Conservation (phyloP, 1,140 invertebrate genomes). For the Pseudomyrmex pallidus region DNA sequence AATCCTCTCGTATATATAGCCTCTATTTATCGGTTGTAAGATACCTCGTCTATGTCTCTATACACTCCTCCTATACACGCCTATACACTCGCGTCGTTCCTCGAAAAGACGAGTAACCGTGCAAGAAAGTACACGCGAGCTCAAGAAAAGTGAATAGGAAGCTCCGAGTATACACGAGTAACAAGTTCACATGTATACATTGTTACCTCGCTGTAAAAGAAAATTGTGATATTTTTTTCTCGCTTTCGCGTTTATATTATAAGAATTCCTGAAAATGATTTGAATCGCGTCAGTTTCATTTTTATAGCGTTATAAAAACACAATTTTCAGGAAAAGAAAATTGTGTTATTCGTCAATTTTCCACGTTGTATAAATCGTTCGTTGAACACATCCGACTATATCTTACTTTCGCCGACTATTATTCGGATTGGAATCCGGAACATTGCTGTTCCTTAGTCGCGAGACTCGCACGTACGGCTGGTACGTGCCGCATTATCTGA, state of each 20-base stretch:
- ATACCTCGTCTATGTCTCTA: slow-evolving; percentile 74
- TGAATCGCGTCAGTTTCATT: no score
- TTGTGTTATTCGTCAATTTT: not conserved
- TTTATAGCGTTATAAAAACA: no score
- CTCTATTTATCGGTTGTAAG: slow-evolving; percentile 77
- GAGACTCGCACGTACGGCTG: slow-evolving; percentile 34
- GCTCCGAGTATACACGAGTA: no score
- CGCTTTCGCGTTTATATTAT: no score
- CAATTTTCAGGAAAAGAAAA: not conserved
- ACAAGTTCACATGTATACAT: no score
- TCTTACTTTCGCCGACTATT: no score
- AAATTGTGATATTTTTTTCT: no score
- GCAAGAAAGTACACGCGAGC: not conserved
- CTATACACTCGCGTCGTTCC: slow-evolving; percentile 71
- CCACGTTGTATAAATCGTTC: not conserved
- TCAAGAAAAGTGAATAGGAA: slow-evolving; percentile 11
- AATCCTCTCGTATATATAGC: slow-evolving; percentile 10
- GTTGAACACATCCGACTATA: no score
- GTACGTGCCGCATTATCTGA: slow-evolving; percentile 21
- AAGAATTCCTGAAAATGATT: no score
- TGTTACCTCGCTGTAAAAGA: no score
- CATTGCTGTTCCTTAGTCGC: slow-evolving; percentile 13
- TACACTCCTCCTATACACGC: no score
- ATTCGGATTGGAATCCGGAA: no score
- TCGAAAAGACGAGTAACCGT: not conserved